Conservation (phyloP, 1,140 invertebrate species). For the Drosophila asahinai region DNA sequence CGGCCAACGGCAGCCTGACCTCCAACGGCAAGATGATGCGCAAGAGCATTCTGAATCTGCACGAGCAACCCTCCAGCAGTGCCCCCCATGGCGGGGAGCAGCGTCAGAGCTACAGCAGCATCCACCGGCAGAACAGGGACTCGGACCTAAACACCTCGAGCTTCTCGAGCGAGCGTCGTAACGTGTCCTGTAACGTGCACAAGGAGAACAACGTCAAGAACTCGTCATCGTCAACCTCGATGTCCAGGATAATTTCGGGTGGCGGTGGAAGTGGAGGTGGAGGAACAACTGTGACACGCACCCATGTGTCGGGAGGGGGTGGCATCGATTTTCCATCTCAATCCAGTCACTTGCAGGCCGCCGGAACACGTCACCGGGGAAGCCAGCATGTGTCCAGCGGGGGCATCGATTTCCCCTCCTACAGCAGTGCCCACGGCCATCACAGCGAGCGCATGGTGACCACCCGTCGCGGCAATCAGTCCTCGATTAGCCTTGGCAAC, state of each 20-base stretch:
- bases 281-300: slow-evolving; percentile 87
- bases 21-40: slow-evolving; percentile 91
- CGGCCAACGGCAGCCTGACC: slow-evolving; percentile 87
- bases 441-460: slow-evolving; percentile 85
- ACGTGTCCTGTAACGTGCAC: slow-evolving; percentile 88
- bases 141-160: slow-evolving; percentile 68
- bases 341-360: slow-evolving; percentile 87
- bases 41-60: slow-evolving; percentile 91
- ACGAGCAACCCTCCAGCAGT: slow-evolving; percentile 87
- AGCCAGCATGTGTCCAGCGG: slow-evolving; percentile 62
- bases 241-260: slow-evolving; percentile 72
- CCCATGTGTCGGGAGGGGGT: slow-evolving; percentile 88
- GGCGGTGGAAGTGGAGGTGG: slow-evolving; percentile 53
- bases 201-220: slow-evolving; percentile 85
- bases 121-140: slow-evolving; percentile 88
- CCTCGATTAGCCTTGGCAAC: slow-evolving; percentile 90
- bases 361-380: slow-evolving; percentile 71
- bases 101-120: slow-evolving; percentile 90
- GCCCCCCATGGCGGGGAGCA: slow-evolving; percentile 86
- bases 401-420: slow-evolving; percentile 71
- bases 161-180: slow-evolving; percentile 86
- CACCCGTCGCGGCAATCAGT: slow-evolving; percentile 88
- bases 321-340: slow-evolving; percentile 88
- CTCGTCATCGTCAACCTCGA: slow-evolving; percentile 44
- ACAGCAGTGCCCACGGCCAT: slow-evolving; percentile 52